Conservation (phyloP, 30 jellyfish, hydroid and myxozoan genomes). For the Mastigias papua region DNA sequence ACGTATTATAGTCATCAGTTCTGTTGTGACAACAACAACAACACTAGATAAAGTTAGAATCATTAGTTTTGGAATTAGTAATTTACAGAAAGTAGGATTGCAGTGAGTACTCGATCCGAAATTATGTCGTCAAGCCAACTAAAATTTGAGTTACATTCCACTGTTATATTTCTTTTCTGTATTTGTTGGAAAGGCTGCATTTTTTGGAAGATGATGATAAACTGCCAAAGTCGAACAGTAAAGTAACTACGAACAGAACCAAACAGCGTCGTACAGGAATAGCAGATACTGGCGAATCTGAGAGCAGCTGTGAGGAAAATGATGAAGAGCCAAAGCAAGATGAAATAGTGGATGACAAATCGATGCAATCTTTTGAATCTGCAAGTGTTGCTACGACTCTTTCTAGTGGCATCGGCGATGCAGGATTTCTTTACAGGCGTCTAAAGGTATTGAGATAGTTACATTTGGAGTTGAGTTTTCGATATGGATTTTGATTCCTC, state of each 20-base stretch:
- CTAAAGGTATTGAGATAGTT: constrained; percentile 32
- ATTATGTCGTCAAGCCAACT: too few relatives aligned
- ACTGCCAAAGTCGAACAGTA: background rate
- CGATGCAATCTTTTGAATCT: constrained; percentile 4
- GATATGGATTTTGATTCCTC: too few relatives aligned
- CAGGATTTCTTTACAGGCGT: constrained; percentile 67
- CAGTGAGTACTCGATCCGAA: too few relatives aligned
- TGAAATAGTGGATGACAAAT: background rate
- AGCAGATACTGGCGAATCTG: background rate
- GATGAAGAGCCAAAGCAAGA: background rate
- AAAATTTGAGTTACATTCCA: too few relatives aligned
- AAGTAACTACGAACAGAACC: background rate
- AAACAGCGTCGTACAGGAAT: background rate
- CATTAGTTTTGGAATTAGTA: too few relatives aligned
- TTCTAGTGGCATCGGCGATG: constrained; percentile 67
- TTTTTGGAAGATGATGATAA: background rate
- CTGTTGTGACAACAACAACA: too few relatives aligned
- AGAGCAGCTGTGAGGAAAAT: background rate
- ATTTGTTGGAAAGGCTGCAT: background rate
- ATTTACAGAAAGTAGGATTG: too few relatives aligned
- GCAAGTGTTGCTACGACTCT: constrained; percentile 52
- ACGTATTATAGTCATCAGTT: too few relatives aligned
- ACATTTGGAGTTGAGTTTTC: background rate
- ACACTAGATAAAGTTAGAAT: too few relatives aligned
- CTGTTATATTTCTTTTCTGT: background rate